Evolutionary conservation across 2,797 vertebrate species (phyloP).

Genomic region (Gobio occitaniae): DNA sequence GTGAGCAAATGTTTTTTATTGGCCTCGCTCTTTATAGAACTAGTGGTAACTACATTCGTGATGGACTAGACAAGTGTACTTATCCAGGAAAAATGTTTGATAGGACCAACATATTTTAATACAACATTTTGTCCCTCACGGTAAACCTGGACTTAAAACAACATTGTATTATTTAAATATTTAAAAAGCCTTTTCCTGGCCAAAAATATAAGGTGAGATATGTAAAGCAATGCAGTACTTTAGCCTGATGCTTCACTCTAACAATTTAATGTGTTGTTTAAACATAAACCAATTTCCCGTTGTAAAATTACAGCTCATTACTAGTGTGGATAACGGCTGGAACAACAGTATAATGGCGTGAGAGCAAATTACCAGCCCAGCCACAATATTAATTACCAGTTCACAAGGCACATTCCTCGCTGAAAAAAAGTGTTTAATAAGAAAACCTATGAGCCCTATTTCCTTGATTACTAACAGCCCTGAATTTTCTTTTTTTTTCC

Average conservation of each 20-base stretch:
- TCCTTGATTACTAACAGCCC: constrained; percentile 78
- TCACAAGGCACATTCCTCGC: constrained; percentile 72
- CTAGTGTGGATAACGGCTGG: constrained; percentile 67
- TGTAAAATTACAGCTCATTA: constrained; percentile 79
- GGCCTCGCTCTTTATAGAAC: neutral
- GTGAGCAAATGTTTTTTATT: neutral
- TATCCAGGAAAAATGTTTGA: neutral
- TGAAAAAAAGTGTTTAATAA: constrained; percentile 65
- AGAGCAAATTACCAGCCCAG: constrained; percentile 75
- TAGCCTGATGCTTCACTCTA: constrained; percentile 42
- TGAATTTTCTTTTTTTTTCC: constrained; percentile 53
- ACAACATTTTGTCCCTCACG: constrained; percentile 14
- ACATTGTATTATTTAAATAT: neutral
- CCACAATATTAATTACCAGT: constrained; percentile 79
- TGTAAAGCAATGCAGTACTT: constrained; percentile 13
- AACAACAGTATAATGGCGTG: constrained; percentile 74
- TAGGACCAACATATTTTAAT: neutral
- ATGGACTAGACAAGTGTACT: neutral
- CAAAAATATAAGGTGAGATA: neutral
- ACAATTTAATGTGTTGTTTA: constrained; percentile 71
- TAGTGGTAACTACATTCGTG: neutral
- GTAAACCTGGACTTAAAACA: neutral
- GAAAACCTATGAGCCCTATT: constrained; percentile 70
- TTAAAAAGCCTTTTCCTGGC: neutral
- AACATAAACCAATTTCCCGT: constrained; percentile 78